These are phyloP conservation scores for Rhombomys opimus DNA, from an alignment of 2,113 vertebrate species.

Conservation along the genomic window DNA sequence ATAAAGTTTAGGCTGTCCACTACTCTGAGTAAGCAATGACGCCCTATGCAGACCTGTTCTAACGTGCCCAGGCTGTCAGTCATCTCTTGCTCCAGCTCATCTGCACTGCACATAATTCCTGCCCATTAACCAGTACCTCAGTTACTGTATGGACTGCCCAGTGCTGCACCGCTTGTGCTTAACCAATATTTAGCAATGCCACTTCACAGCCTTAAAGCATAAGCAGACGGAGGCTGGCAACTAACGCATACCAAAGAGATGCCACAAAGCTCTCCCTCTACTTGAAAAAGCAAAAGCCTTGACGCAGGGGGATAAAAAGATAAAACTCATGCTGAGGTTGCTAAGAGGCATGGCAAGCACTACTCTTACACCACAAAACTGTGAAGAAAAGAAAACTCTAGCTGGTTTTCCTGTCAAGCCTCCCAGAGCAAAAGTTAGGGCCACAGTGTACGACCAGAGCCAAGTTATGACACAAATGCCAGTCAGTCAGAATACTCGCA, in stretches of 20 bases:
- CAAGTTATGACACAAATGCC: background rate
- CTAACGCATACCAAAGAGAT: background rate
- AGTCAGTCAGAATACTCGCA: background rate
- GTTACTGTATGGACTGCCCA: background rate
- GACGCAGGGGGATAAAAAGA: background rate
- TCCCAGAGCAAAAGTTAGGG: background rate
- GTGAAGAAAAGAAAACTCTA: background rate
- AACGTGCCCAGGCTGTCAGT: background rate
- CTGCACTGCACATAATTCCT: background rate
- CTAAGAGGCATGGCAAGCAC: background rate
- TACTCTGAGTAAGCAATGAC: background rate
- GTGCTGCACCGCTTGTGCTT: background rate
- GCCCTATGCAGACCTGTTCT: background rate
- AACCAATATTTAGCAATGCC: background rate
- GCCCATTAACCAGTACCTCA: background rate
- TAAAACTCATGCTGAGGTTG: background rate
- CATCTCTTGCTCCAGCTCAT: background rate
- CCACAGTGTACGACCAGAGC: no score
- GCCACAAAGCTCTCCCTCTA: background rate
- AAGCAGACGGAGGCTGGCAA: background rate
- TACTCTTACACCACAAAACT: background rate
- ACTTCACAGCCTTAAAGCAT: background rate
- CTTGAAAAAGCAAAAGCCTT: background rate
- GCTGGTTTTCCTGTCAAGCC: background rate
- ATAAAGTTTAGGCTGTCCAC: background rate